Conservation (phyloP, 2,888 invertebrate species). For the Lamellibrachia columna region DNA sequence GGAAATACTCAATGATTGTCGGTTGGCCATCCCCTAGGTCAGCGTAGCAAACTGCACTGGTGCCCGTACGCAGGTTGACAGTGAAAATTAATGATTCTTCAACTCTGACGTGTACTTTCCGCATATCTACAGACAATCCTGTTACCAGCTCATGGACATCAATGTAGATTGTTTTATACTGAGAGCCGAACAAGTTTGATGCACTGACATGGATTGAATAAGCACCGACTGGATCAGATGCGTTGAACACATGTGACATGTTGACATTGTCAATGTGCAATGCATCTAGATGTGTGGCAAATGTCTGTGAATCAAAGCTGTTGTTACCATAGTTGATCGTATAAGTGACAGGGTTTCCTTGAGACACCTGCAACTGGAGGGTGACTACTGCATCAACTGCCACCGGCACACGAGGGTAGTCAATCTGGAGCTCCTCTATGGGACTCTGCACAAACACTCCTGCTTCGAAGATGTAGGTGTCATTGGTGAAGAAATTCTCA, state of each 20-base stretch:
- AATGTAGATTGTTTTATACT: not conserved
- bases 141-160: not conserved
- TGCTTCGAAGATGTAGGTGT: too few relatives aligned
- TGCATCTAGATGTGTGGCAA: not conserved
- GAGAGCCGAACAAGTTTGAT: not conserved
- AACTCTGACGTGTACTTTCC: not conserved
- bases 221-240: not conserved
- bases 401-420: not conserved
- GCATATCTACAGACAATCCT: not conserved
- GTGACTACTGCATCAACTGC: not conserved
- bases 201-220: not conserved
- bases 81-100: not conserved
- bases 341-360: not conserved
- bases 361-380: not conserved
- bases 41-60: too few relatives aligned
- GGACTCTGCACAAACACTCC: too few relatives aligned
- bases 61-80: too few relatives aligned
- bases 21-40: too few relatives aligned
- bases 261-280: not conserved
- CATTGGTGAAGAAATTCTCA: too few relatives aligned
- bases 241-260: not conserved
- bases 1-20: too few relatives aligned
- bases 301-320: not conserved
- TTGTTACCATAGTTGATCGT: not conserved
- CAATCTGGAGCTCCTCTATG: not conserved